Percentiles rank a stretch among this genome's conserved stretches.
These are phyloP conservation scores for Zaprionus lineosus DNA, from an alignment of 2,888 invertebrate species.

Conservation along the genomic window DNA sequence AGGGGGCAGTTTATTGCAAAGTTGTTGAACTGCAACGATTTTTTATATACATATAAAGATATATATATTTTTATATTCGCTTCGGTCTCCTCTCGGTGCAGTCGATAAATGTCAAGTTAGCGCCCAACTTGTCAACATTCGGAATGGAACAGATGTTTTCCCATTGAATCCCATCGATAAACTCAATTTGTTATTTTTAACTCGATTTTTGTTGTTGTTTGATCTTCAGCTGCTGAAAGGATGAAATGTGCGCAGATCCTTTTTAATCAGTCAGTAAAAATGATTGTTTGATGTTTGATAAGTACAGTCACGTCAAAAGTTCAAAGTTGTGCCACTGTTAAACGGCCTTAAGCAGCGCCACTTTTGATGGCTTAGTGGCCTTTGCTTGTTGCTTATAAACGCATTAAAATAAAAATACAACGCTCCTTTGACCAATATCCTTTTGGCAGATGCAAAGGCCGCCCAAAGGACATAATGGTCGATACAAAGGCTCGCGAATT, in stretches of 20 bases:
- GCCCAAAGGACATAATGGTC: constrained; percentile 39
- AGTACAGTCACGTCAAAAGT: not conserved
- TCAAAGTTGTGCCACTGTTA: not conserved
- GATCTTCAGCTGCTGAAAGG: too few species aligned
- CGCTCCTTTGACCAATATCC: constrained; percentile 14
- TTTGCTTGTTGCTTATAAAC: constrained; percentile 10
- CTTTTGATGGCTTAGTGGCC: constrained; percentile 29
- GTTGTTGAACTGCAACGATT: constrained; percentile 27
- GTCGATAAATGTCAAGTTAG: constrained; percentile 51
- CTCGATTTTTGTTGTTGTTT: too few species aligned
- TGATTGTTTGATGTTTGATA: too few species aligned
- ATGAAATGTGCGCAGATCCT: too few species aligned
- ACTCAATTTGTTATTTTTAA: too few species aligned
- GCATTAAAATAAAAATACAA: constrained; percentile 9
- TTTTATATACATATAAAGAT: too few species aligned
- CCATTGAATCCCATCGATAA: constrained; percentile 5
- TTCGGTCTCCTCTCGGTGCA: too few species aligned
- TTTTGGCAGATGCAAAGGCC: constrained; percentile 29
- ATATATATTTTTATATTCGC: too few species aligned
- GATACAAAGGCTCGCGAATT: constrained; percentile 29
- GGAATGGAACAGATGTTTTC: constrained; percentile 3
- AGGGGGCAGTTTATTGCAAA: constrained; percentile 37
- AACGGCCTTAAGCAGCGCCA: constrained; percentile 9
- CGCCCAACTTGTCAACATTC: constrained; percentile 19
- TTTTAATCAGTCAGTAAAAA: too few species aligned